A percentile compares a stretch with the other conserved stretches of the same genome.
Conservation (phyloP, 2,797 vertebrate genomes). For the Trachurus trachurus region DNA sequence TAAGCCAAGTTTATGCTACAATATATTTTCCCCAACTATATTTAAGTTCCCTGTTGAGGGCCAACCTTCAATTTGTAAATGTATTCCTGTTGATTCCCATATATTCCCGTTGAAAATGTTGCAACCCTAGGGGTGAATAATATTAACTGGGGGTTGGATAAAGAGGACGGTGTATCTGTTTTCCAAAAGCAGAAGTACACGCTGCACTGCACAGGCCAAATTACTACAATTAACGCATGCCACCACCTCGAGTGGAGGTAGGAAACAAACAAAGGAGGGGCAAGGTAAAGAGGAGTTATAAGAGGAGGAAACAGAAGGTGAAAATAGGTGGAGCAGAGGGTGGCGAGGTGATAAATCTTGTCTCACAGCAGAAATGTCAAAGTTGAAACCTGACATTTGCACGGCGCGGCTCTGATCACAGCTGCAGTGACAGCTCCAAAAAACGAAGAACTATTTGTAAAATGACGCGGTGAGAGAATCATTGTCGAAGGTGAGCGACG, state of each 20-base stretch:
- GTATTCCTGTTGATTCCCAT: too few species aligned
- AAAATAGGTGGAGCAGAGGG: conserved; percentile 49
- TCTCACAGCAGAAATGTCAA: conserved; percentile 51
- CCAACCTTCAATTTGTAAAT: too few species aligned
- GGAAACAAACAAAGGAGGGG: background rate
- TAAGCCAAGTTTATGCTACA: too few species aligned
- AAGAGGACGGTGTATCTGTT: conserved; percentile 3
- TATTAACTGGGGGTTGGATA: background rate
- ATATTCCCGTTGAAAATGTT: too few species aligned
- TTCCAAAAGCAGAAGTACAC: conserved; percentile 18
- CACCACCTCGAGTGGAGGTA: conserved; percentile 42
- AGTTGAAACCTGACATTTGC: conserved; percentile 68
- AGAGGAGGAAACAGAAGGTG: conserved; percentile 61
- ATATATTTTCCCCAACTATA: too few species aligned
- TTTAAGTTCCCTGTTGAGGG: too few species aligned
- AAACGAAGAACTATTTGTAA: conserved; percentile 35
- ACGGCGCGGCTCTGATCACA: conserved; percentile 47
- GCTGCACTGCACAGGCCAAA: conserved; percentile 20
- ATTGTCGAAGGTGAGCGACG: conserved; percentile 55
- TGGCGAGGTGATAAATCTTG: conserved; percentile 66
- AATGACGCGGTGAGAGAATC: conserved; percentile 20
- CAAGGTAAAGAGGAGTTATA: conserved; percentile 39
- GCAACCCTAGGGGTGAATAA: conserved; percentile 6
- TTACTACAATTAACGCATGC: conserved; percentile 60
- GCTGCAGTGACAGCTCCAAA: background rate